phyloP scores from a whole-genome alignment of 2,888 invertebrate species.

The Ganaspis brasiliensis region DNA sequence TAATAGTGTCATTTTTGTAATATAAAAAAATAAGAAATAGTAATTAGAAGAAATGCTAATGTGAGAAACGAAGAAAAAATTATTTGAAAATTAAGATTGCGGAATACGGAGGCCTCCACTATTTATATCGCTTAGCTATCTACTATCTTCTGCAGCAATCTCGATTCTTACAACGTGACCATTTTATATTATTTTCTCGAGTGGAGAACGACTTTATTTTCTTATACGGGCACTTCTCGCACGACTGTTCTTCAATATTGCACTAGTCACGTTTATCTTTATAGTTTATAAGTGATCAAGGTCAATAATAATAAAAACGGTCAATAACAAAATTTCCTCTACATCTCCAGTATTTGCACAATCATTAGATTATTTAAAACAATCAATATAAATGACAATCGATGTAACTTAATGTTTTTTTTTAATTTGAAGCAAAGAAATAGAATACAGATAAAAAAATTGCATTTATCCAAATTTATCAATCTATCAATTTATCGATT shows the following conservation, averaged over 20 bases:
- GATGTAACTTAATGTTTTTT: too few relatives aligned
- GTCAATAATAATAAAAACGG: constrained; percentile 22
- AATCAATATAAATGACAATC: too few relatives aligned
- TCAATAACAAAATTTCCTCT: background rate
- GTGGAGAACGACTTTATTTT: constrained; percentile 25
- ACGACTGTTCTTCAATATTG: background rate
- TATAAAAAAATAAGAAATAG: too few relatives aligned
- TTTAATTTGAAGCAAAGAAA: too few relatives aligned
- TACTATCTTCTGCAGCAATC: constrained; percentile 9
- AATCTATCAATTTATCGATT: too few relatives aligned
- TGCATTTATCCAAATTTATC: too few relatives aligned
- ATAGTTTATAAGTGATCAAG: constrained; percentile 4
- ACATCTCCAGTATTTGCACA: background rate
- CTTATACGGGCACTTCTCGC: constrained; percentile 16
- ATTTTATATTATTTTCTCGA: constrained; percentile 1
- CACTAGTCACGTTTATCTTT: constrained; percentile 27
- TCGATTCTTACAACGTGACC: constrained; percentile 24
- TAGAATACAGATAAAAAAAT: too few relatives aligned
- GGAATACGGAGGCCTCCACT: background rate
- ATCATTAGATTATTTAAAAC: too few relatives aligned
- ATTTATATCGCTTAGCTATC: constrained; percentile 10
- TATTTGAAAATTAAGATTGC: constrained; percentile 15
- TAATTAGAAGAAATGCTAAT: too few relatives aligned
- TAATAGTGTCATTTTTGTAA: too few relatives aligned
- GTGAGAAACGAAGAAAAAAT: too few relatives aligned